Evolutionary conservation across 2,113 vertebrate genomes (phyloP).

Genomic region (Panthera leo): DNA sequence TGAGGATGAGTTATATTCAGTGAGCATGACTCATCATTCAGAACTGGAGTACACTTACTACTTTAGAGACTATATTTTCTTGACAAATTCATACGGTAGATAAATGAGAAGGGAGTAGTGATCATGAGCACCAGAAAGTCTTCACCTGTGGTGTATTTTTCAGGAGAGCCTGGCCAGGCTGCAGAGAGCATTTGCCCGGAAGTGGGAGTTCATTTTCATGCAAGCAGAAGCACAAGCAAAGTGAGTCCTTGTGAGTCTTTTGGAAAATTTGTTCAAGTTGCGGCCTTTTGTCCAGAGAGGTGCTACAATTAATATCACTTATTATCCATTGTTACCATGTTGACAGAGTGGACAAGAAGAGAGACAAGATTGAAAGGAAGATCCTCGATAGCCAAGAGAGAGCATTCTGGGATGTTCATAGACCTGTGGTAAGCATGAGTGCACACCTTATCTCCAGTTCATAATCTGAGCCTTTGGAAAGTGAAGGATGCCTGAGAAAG

Average conservation of each 20-base stretch:
- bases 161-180: conserved; percentile 98
- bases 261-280: not conserved
- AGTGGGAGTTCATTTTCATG: conserved; percentile 99
- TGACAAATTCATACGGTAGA: not conserved
- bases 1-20: not conserved
- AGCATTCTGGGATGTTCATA: conserved; percentile 98
- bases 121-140: not conserved
- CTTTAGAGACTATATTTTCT: not conserved
- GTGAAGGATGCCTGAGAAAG: not conserved
- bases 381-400: conserved; percentile 98
- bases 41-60: not conserved
- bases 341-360: conserved; percentile 97
- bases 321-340: conserved; percentile 28
- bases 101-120: not conserved
- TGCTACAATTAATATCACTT: not conserved
- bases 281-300: not conserved
- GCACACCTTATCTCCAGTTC: fast-evolving
- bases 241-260: conserved; percentile 88
- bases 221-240: conserved; percentile 99
- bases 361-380: conserved; percentile 98
- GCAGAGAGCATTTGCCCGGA: conserved; percentile 97
- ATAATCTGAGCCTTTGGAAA: not conserved
- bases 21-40: not conserved
- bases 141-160: conserved; percentile 71
- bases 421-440: conserved; percentile 93